Evolutionary conservation across 2,113 vertebrate genomes (phyloP).

Genomic region (Psittacus erithacus): DNA sequence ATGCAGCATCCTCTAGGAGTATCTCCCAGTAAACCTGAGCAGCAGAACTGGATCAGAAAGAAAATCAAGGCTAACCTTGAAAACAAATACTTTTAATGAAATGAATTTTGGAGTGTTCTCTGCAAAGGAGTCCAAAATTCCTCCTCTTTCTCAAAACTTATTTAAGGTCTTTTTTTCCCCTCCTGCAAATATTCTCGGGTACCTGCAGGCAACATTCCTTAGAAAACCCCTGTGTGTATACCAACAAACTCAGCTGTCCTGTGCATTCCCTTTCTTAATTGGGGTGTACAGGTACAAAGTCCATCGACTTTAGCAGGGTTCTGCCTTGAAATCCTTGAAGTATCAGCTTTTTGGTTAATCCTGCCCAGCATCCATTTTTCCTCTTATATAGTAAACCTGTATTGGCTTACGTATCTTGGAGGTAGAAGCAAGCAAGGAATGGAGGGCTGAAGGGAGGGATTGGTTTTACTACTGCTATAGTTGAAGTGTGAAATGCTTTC

Average conservation of each 20-base stretch:
- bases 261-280: neutral
- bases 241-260: neutral
- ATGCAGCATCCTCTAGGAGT: neutral
- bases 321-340: neutral
- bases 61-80: neutral
- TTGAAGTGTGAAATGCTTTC: neutral
- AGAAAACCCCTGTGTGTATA: neutral
- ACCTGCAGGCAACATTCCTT: neutral
- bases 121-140: neutral
- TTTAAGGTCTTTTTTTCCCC: neutral
- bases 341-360: neutral
- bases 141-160: neutral
- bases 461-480: neutral
- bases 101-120: neutral
- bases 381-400: neutral
- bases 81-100: neutral
- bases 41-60: neutral
- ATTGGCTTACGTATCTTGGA: neutral
- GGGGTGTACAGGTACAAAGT: neutral
- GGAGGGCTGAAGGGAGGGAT: neutral
- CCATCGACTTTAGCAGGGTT: neutral
- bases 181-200: neutral
- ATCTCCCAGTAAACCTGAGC: neutral
- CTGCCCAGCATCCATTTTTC: neutral
- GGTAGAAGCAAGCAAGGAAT: neutral